Evolutionary conservation across 2,113 vertebrate genomes (phyloP).

Genomic region (Paedocypris sp.): DNA sequence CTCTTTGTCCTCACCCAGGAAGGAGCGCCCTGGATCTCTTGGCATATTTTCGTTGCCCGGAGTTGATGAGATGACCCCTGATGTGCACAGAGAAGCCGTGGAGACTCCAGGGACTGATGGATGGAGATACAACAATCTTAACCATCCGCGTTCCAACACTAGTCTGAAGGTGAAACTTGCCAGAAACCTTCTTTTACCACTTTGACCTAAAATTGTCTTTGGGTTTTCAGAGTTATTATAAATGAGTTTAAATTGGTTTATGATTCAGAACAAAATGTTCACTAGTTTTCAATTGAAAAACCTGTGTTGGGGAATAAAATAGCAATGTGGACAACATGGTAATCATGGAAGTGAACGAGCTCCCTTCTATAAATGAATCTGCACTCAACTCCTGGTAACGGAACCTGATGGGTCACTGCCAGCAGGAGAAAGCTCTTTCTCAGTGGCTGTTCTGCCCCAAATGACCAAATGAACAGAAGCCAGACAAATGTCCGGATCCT

Average conservation of each 20-base stretch:
- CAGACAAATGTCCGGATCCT: slow-evolving; percentile 37
- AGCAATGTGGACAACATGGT: slow-evolving; percentile 42
- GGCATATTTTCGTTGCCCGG: slow-evolving; percentile 80
- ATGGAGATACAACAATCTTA: slow-evolving; percentile 84
- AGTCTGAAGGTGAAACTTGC: slow-evolving; percentile 76
- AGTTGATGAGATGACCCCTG: slow-evolving; percentile 73
- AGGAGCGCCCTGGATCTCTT: slow-evolving; percentile 86
- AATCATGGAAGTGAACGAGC: slow-evolving; percentile 15
- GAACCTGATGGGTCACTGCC: slow-evolving; percentile 20
- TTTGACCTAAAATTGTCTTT: too few species aligned
- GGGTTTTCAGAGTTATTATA: too few species aligned
- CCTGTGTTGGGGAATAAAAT: not conserved
- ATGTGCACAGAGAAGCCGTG: slow-evolving; percentile 63
- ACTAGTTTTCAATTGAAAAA: slow-evolving; percentile 36
- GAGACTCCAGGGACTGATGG: slow-evolving; percentile 75
- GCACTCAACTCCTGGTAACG: slow-evolving; percentile 11
- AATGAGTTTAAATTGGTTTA: too few species aligned
- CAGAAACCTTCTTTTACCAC: too few species aligned
- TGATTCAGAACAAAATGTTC: not conserved
- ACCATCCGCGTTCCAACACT: slow-evolving; percentile 80
- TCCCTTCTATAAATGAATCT: not conserved
- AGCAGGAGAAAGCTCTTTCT: slow-evolving; percentile 35
- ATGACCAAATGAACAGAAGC: slow-evolving; percentile 46
- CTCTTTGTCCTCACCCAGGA: slow-evolving; percentile 59
- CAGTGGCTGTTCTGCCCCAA: slow-evolving; percentile 41